Base-by-base conservation (phyloP, 2,888 invertebrate species). In the Cheilosia soror region DNA sequence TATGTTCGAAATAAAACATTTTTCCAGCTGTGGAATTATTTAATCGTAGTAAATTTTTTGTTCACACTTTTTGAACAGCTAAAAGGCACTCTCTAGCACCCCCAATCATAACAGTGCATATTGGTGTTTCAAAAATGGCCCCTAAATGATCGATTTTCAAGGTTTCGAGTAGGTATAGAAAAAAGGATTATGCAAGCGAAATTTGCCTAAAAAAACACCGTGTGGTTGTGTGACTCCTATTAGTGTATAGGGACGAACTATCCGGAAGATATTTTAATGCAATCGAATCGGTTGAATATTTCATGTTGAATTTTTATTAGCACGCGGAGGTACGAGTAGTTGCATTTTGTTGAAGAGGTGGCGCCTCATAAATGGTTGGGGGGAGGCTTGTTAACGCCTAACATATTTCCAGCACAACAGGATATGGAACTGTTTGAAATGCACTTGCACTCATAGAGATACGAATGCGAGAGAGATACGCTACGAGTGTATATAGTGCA, bases 11-110 rank as follows among this genome's bases (percentile, higher is more conserved):
- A 75, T 68, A 68, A 66, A 72, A 66, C 66, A 77, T 82, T 62
- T 53, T 66, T 77, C 77, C 77, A 71, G 65, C 71, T 66, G 65
- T 60, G 65, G 55, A 82, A 82, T 77, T 82, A 82, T 82, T 77
- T 82, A 82, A 82, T 77, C 53, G 75, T 62, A 55, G 31, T n/a
- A 40, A 55, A 63, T 37, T 80, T 75, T 60, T 72, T 40, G 47
- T 49, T 4, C n/a, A 37, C 3, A 15, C 53, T 63, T 40, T 57
- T 78, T 13, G 47, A 65, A 49, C 13, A 13, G 25, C 47, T 31
- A 63, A 53, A 44, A 40, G 66, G 53, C 27, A 42, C 27, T 27
- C 29, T 29, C 27, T n/a, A 29, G 29, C 29, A 13, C 15, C n/a
- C 55, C 53, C 20, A 20, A 29, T 44, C 11, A 60, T 37, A 5